Conservation (phyloP, 2,888 invertebrate species). For the Heteromurus nitidus region DNA sequence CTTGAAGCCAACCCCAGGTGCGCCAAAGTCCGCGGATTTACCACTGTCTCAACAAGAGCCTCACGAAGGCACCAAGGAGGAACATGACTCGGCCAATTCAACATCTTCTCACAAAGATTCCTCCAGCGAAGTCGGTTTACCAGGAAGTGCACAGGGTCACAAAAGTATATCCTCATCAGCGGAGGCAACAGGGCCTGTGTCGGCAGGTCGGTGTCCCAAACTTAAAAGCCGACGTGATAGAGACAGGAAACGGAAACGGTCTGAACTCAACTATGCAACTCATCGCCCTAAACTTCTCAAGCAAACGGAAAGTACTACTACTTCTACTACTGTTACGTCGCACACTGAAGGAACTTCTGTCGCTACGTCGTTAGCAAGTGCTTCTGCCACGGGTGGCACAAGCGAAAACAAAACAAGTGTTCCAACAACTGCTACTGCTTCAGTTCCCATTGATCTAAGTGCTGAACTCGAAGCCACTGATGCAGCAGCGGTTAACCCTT, state of each 20-base stretch:
- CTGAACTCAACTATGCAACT: constrained; percentile 62
- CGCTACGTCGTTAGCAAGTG: neutral
- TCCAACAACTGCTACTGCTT: neutral
- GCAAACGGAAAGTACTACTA: constrained; percentile 13
- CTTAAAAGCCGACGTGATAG: constrained; percentile 71
- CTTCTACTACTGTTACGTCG: constrained; percentile 49
- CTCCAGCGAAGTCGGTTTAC: constrained; percentile 56
- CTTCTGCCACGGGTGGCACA: constrained; percentile 29
- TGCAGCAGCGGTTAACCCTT: neutral
- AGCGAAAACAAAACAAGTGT: constrained; percentile 35
- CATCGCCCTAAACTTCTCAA: constrained; percentile 67
- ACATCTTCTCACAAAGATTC: constrained; percentile 70
- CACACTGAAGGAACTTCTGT: constrained; percentile 35
- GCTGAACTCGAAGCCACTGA: neutral
- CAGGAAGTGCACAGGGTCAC: constrained; percentile 34
- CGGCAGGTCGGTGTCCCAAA: constrained; percentile 52
- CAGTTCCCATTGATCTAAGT: neutral
- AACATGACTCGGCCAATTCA: constrained; percentile 65
- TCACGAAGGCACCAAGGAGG: constrained; percentile 4
- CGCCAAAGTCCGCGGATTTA: constrained; percentile 32
- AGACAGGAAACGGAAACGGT: constrained; percentile 67
- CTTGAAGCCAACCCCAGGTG: neutral
- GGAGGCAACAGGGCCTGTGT: constrained; percentile 31
- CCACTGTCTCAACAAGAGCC: neutral
- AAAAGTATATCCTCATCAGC: constrained; percentile 54